phyloP scores from a whole-genome alignment of 2,797 vertebrate genomes.

The Dipus sagitta region DNA sequence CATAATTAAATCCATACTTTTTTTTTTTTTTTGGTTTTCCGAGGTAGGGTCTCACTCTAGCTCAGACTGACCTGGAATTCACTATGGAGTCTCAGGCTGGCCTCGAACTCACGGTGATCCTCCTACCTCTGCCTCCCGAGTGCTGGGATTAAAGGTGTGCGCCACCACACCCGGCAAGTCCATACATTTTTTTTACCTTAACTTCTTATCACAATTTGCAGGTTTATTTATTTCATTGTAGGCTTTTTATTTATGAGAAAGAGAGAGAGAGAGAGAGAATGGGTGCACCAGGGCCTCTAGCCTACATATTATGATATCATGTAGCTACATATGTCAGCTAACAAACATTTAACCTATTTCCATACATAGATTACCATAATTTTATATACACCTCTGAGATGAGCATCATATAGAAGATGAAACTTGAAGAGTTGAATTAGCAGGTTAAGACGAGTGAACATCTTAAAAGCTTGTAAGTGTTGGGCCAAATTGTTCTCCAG shows the following conservation, averaged over 20 bases:
- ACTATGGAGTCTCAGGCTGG: no score
- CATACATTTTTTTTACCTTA: not conserved
- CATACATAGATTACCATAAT: constrained; percentile 5
- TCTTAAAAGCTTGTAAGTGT: not conserved
- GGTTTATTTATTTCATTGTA: not conserved
- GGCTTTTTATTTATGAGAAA: not conserved
- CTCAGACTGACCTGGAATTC: no score
- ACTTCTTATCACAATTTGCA: not conserved
- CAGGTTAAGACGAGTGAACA: not conserved
- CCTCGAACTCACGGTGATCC: no score
- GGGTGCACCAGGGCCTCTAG: no score
- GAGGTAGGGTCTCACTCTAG: no score
- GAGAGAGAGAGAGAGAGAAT: no score
- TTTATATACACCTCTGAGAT: not conserved
- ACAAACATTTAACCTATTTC: not conserved
- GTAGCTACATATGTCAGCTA: not conserved
- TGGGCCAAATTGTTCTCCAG: not conserved
- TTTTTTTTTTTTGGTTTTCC: not conserved
- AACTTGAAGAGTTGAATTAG: not conserved
- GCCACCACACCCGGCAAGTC: no score
- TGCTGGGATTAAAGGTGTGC: no score
- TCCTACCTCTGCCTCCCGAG: no score
- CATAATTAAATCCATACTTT: fast-evolving
- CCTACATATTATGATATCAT: not conserved
- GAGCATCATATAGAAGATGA: not conserved